Evolutionary conservation across 2,797 vertebrate genomes (phyloP).

Genomic region (Rallus crepitans): DNA sequence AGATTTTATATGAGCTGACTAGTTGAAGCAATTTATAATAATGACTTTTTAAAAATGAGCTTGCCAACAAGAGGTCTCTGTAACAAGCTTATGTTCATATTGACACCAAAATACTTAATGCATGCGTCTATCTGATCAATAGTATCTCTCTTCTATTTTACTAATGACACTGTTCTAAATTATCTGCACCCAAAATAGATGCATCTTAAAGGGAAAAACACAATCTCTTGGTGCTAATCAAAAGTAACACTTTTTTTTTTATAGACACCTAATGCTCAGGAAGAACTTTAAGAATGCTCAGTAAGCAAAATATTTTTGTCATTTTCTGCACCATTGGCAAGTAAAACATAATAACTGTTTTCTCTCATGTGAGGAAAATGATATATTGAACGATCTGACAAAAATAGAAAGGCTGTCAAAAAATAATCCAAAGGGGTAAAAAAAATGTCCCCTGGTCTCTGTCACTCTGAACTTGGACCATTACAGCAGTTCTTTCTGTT

Average conservation of each 20-base stretch:
- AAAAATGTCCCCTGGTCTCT: neutral
- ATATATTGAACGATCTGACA: constrained; percentile 42
- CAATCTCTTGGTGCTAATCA: constrained; percentile 13
- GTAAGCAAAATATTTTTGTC: constrained; percentile 63
- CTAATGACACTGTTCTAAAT: neutral
- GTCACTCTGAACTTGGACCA: neutral
- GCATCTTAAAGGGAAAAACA: neutral
- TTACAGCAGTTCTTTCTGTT: neutral
- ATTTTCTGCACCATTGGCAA: constrained; percentile 44
- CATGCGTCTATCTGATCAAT: neutral
- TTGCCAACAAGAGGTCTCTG: constrained; percentile 39
- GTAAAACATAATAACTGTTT: constrained; percentile 24
- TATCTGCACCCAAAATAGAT: constrained; percentile 5
- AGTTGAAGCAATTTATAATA: constrained; percentile 73
- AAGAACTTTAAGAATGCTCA: constrained; percentile 47
- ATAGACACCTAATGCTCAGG: neutral
- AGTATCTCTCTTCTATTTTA: constrained; percentile 1
- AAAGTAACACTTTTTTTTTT: constrained; percentile 22
- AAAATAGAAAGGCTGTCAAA: constrained; percentile 20
- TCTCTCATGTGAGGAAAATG: constrained; percentile 14
- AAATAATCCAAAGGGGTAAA: neutral
- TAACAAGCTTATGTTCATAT: constrained; percentile 18
- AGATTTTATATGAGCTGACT: constrained; percentile 67
- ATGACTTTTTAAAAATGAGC: constrained; percentile 62
- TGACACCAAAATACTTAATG: constrained; percentile 6